These are phyloP conservation scores for Lucifuga dentata DNA, from an alignment of 2,113 vertebrate genomes.

Conservation along the genomic window DNA sequence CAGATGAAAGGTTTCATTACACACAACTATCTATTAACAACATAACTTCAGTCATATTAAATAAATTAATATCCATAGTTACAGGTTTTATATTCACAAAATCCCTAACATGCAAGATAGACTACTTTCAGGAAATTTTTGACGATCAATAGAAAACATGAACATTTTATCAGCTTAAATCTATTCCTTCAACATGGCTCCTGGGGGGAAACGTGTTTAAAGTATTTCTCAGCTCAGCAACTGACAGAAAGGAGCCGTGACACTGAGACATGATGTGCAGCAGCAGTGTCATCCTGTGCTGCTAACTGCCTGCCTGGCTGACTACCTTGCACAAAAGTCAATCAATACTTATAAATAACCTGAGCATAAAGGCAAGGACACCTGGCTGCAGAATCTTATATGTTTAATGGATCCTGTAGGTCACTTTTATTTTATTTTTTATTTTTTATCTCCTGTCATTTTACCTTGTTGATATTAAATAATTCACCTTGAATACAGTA, in stretches of 20 bases:
- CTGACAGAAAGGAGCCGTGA: constrained; percentile 28
- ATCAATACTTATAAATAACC: constrained; percentile 83
- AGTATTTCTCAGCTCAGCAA: constrained; percentile 29
- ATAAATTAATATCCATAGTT: too few species aligned
- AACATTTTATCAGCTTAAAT: constrained; percentile 7
- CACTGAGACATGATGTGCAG: constrained; percentile 46
- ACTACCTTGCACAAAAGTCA: constrained; percentile 76
- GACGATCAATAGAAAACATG: constrained; percentile 15
- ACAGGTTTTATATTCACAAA: constrained; percentile 4
- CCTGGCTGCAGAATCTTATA: constrained; percentile 53
- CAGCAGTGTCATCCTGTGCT: constrained; percentile 59
- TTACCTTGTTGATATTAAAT: constrained; percentile 2
- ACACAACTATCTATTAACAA: too few species aligned
- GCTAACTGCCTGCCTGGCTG: constrained; percentile 64
- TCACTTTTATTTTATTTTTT: background rate
- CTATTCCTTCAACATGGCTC: constrained; percentile 29
- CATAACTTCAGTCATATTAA: too few species aligned
- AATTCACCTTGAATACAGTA: background rate
- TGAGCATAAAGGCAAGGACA: constrained; percentile 77
- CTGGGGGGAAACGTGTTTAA: constrained; percentile 53
- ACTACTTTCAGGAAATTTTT: background rate
- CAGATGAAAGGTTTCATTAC: too few species aligned
- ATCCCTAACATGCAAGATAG: constrained; percentile 16
- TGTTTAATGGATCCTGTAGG: constrained; percentile 32
- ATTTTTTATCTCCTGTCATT: background rate